Conservation (phyloP, 2,797 vertebrate genomes). For the Dryobates pubescens region DNA sequence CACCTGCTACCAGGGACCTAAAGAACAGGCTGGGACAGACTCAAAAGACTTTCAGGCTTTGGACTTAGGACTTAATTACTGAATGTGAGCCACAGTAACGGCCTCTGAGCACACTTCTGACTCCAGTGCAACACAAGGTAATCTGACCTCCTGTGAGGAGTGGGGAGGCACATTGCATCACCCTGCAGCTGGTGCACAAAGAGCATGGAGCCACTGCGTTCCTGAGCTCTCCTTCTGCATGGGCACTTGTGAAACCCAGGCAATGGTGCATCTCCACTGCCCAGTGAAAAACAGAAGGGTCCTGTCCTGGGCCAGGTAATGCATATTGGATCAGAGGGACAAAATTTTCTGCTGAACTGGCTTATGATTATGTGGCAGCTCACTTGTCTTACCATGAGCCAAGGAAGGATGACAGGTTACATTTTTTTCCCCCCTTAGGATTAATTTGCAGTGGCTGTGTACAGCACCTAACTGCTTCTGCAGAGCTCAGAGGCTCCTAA, state of each 20-base stretch:
- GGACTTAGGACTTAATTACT: background rate
- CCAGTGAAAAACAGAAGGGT: background rate
- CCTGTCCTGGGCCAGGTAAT: background rate
- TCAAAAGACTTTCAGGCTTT: background rate
- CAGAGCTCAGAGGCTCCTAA: constrained; percentile 1
- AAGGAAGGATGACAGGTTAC: background rate
- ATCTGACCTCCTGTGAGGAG: background rate
- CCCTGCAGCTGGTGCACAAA: background rate
- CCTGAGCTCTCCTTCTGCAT: background rate
- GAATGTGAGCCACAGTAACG: background rate
- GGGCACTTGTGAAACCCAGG: background rate
- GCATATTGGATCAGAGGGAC: background rate
- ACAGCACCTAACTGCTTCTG: constrained; percentile 11
- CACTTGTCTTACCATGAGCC: background rate
- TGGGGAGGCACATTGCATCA: background rate
- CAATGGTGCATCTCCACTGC: background rate
- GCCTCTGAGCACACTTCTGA: background rate
- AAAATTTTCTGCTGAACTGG: background rate
- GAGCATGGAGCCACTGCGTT: accelerated
- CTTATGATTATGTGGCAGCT: background rate
- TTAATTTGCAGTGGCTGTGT: background rate
- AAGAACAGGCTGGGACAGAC: background rate
- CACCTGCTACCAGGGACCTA: background rate
- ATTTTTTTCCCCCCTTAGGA: background rate
- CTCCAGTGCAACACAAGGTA: background rate